Base-by-base conservation (phyloP, 2,888 invertebrate species). In the Drosophila nigricruria region DNA sequence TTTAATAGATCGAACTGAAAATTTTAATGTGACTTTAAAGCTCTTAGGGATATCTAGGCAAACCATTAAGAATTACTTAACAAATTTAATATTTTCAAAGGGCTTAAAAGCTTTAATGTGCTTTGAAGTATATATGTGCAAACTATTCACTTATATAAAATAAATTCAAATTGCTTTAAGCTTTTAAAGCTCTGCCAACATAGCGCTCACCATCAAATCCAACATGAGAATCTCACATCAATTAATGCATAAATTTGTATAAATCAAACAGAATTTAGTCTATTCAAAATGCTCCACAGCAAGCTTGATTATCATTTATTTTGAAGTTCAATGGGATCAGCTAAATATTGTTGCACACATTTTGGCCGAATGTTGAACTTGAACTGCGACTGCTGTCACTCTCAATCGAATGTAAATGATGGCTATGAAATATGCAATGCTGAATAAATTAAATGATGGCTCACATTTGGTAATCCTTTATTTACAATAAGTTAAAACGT, bases 401-500 rank as follows among this genome's bases (percentile, higher is more conserved):
- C 20, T 8, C 20, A 43, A 18, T 25, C 27, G 23, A 16, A 12
- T 18, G 43, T 18, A 10, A 23, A 32, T 32, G 56, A 47, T 16
- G 47, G 27, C 47, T 30, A n/a, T 9, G 45, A 2, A 16, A 27
- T n/a, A 27, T 20, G 42, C 56, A 30, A 30, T 16, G 16, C n/a
- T 18, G 14, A 58, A 58, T 34, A 32, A 58, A 68, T 52, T 40
- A 47, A 68, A 30, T 38, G 38, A 65, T 50, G 18, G 60, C 40
- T 60, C n/a, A 30, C 56, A 73, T 60, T 57, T 61, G 52, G 25
- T 38, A 32, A 65, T 60, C 25, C 38, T 40, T 23, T 30, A 58
- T 63, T 52, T 59, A 57, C 38, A 52, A 42, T 45, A 32, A 42
- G 36, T n/a, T 60, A 43, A 40, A 32, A 12, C 45, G 3, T 36